Evolutionary conservation across 2,113 vertebrate genomes (phyloP).

Genomic region (Phainopepla nitens): DNA sequence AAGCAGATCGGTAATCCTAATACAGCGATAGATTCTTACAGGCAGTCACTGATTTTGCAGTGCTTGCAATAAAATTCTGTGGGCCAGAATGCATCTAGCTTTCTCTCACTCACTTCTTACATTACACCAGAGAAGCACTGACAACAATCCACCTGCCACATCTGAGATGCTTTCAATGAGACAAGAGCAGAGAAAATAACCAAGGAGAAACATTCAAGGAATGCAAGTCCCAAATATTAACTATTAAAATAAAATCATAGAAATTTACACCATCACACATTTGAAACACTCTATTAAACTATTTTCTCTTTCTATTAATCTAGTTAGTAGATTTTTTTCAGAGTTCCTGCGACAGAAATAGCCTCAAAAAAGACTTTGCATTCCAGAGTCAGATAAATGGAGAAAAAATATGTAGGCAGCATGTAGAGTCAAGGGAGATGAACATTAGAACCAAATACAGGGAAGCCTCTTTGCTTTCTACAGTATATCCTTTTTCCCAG

Average conservation of each 20-base stretch:
- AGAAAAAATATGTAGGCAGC: neutral
- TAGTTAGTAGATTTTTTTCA: neutral
- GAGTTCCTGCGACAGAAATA: neutral
- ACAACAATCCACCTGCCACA: neutral
- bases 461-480: neutral
- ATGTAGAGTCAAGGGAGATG: neutral
- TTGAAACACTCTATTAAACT: neutral
- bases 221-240: neutral
- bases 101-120: neutral
- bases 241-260: neutral
- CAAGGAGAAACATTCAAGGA: neutral
- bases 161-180: neutral
- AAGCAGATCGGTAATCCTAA: fast-evolving
- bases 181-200: neutral
- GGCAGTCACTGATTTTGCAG: neutral
- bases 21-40: neutral
- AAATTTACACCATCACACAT: neutral
- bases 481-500: neutral
- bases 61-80: neutral
- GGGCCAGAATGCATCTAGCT: neutral
- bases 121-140: neutral
- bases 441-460: neutral
- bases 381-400: neutral
- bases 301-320: neutral
- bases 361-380: neutral